Conservation (phyloP, 2,797 vertebrate genomes). For the Sphenodon punctatus region DNA sequence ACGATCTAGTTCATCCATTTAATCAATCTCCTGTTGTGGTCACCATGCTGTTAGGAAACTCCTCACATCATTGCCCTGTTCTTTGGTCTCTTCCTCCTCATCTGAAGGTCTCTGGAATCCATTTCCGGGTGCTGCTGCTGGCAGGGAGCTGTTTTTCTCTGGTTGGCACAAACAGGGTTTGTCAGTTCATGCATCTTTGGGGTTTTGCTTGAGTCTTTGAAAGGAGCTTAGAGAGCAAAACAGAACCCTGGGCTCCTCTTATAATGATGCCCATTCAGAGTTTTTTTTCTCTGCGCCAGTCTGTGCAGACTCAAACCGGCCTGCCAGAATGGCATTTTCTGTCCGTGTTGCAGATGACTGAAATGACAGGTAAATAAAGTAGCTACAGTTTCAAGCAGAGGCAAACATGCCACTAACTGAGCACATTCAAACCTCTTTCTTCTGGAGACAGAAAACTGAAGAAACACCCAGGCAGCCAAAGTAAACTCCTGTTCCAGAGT, state of each 20-base stretch:
- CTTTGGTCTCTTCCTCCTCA: constrained; percentile 50
- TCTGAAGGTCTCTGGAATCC: constrained; percentile 74
- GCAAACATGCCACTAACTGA: background rate
- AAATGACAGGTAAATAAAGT: constrained; percentile 31
- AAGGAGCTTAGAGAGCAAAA: constrained; percentile 30
- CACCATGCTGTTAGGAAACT: constrained; percentile 42
- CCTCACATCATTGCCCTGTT: constrained; percentile 62
- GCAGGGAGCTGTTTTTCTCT: constrained; percentile 51
- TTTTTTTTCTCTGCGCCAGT: background rate
- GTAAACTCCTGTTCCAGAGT: constrained; percentile 41
- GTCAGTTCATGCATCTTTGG: constrained; percentile 68
- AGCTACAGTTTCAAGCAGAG: background rate
- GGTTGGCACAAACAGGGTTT: constrained; percentile 69
- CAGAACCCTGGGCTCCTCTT: background rate
- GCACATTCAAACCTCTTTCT: background rate
- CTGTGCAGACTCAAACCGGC: background rate
- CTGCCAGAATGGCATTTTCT: background rate
- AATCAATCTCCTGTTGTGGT: constrained; percentile 60
- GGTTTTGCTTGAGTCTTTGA: constrained; percentile 49
- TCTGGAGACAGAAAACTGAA: constrained; percentile 35
- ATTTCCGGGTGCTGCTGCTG: constrained; percentile 66
- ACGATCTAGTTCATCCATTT: constrained; percentile 9
- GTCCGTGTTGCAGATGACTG: background rate
- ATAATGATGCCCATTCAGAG: constrained; percentile 38
- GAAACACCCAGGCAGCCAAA: constrained; percentile 31